phyloP scores from a whole-genome alignment of 2,888 invertebrate species.

The Drosophila phalerata region DNA sequence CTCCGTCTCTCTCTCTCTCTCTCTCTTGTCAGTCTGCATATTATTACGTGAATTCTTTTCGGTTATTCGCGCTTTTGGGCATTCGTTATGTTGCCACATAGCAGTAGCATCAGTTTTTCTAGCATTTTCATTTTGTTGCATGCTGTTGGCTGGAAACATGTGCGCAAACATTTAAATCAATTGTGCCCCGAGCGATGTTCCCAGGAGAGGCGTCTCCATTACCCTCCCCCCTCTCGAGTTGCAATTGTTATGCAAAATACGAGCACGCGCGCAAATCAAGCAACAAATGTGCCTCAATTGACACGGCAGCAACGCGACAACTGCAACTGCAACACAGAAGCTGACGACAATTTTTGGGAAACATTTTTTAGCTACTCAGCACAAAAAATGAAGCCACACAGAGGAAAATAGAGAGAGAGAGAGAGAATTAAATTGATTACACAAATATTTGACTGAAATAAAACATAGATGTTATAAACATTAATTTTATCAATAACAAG shows the following conservation, averaged over 20 bases:
- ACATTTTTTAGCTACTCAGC: conserved; percentile 19
- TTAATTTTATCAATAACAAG: background rate
- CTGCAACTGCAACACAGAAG: conserved; percentile 19
- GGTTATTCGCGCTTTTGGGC: conserved; percentile 38
- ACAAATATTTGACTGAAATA: background rate
- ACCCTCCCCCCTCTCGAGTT: background rate
- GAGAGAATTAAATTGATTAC: background rate
- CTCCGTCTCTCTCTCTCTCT: background rate
- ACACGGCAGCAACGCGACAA: conserved; percentile 29
- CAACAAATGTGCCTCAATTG: conserved; percentile 61
- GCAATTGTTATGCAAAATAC: conserved; percentile 78
- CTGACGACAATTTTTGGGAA: conserved; percentile 39
- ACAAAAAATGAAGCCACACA: background rate
- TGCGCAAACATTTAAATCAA: conserved; percentile 81
- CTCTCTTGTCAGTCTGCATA: conserved; percentile 63
- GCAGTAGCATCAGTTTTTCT: conserved; percentile 19
- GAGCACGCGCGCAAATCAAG: conserved; percentile 72
- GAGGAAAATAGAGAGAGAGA: background rate
- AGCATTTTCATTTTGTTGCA: conserved; percentile 23
- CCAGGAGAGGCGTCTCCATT: conserved; percentile 17
- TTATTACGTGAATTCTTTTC: conserved; percentile 69
- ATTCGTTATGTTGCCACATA: conserved; percentile 3
- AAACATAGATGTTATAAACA: background rate
- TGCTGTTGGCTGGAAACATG: conserved; percentile 58
- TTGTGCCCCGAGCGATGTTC: conserved; percentile 60